Evolutionary conservation across 2,113 vertebrate genomes (phyloP).

Genomic region (Cavia porcellus): DNA sequence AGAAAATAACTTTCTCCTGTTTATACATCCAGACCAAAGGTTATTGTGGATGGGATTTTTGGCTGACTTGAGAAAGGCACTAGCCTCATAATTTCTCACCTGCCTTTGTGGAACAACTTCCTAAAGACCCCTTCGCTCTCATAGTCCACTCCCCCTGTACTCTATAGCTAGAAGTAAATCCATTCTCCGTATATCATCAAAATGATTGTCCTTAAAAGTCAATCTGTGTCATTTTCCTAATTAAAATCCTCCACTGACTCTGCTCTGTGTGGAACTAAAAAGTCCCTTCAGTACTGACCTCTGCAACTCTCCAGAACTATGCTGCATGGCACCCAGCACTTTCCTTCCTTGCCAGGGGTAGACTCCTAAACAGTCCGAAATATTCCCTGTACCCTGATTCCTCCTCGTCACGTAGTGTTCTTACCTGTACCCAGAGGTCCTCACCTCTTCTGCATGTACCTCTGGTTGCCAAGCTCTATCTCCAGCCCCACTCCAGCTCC

Average conservation of each 20-base stretch:
- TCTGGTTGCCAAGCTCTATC: neutral
- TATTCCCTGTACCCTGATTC: neutral
- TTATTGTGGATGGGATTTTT: conserved; percentile 47
- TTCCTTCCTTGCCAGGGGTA: neutral
- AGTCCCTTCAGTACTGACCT: neutral
- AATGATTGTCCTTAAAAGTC: neutral
- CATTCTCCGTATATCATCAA: neutral
- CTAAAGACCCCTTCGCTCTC: neutral
- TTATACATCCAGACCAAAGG: conserved; percentile 69
- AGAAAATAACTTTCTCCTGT: conserved; percentile 71
- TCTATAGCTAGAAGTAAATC: neutral
- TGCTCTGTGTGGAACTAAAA: neutral
- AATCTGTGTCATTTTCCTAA: neutral
- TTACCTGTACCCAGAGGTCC: neutral
- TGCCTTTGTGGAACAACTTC: conserved; percentile 21
- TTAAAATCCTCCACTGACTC: neutral
- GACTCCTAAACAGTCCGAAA: too few relatives aligned
- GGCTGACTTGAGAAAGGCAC: conserved; percentile 56
- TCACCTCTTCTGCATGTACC: neutral
- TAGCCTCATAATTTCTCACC: conserved; percentile 24
- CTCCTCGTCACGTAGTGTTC: neutral
- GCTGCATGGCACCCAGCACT: rapidly evolving
- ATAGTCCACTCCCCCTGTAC: neutral
- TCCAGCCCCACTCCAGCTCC: too few relatives aligned
- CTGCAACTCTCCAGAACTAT: neutral